Evolutionary conservation across 2,113 vertebrate genomes (phyloP), one percentile per base, ranked within the genome.

Genomic region (Melanotaenia duboulayi): DNA sequence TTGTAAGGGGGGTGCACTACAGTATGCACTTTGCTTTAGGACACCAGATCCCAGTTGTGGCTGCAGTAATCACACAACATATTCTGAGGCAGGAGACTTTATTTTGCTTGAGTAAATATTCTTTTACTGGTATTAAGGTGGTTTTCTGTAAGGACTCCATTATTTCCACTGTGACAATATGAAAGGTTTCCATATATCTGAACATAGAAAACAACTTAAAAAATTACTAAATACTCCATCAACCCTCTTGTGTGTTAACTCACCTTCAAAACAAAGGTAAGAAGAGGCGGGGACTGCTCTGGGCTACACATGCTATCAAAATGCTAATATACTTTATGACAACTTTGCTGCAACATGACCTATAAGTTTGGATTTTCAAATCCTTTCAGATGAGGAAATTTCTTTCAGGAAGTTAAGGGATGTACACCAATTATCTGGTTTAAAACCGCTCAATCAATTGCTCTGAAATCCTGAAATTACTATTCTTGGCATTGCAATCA

Each of bases 261-360:
- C 80, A 81, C 62, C 77, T 80, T 78, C 71, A 74, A 77, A 80
- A 71, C 71, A 57, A 32, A 60, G 81, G 83, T 54, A 63, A 66
- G 61, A 81, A 61, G 60, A 87, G 84, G 74, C 79, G 78, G 81
- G 82, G 74, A 89, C 73, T 12, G 83, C 88, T 92, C 78, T 62
- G 69, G 88, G 89, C 90, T 60, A 84, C 73, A 49, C 28, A 72
- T 39, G 46, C 86, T 86, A 93, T 92, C 80, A 93, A 90, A 92
- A 90, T 92, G 91, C 90, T 91, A 91, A 92, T 87, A 67, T 62
- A 50, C 37, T 78, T 81, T 70, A 80, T 74, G 71, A 74, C 23
- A 48, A n/a, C 60, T 76, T 63, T 56, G 24, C 73, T 74, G 72
- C 61, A 71, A 77, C 65, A 32, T 87, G 71, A 90, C 80, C 85